Evolutionary conservation across 1,140 invertebrate genomes (phyloP), one percentile per base, ranked within the genome.

Genomic region (Papilio aristodemus): DNA sequence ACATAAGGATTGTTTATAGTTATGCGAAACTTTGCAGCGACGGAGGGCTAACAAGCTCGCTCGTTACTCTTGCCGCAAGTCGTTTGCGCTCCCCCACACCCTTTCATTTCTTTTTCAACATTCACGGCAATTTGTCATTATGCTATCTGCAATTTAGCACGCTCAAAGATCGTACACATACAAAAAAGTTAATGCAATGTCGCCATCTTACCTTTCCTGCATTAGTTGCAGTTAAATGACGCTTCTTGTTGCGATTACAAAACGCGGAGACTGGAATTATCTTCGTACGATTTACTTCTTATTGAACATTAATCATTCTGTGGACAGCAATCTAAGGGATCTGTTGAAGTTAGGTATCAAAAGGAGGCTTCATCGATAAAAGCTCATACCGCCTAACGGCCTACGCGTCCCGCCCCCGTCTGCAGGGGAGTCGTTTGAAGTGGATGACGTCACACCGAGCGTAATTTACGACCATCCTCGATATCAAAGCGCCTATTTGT

Each of bases 101-200:
- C 22, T 46, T 17, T n/a, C 7, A 7, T 50, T 50, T 46, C 41
- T 66, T 46, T 66, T 66, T 50, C 41, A 46, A 1, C n/a, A 36
- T 66, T 66, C 63, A 50, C 14, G 25, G 63, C 63, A 66, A 66
- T 50, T 66, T 66, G 63, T 66, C 63, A 50, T 66, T 66, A 46
- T 38, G 63, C 41, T 46, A 50, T 66, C 63, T 66, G 11, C 63
- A 46, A 66, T 66, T 66, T 50, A 50, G 41, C 63, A 66, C 63
- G 63, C 41, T 50, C 39, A n/a, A 22, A 46, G 25, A 27, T 46
- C 22, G 43, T 36, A 32, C 41, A 36, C 63, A 22, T 32, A 50
- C 25, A 66, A 66, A 50, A 66, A 66, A 43, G n/a, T 36, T 62
- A 66, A 46, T 46, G 63, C 25, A 27, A 14, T 32, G 19, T 50